These are phyloP conservation scores for Gallinago nigripennis DNA, from an alignment of 2,797 vertebrate genomes.

Conservation along the genomic window DNA sequence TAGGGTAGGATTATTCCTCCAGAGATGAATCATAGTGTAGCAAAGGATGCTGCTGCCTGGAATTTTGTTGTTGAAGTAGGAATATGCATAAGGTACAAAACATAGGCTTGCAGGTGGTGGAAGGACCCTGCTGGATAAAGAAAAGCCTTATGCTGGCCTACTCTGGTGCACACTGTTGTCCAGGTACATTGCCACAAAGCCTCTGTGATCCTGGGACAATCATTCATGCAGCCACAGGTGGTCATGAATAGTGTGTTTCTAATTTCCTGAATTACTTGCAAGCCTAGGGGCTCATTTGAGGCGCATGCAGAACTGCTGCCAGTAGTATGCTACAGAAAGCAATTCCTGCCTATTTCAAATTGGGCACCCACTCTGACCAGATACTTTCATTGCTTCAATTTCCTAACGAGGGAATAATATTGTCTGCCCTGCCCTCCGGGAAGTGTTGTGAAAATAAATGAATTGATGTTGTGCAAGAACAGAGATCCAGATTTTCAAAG, in stretches of 20 bases:
- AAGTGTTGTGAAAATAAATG: constrained; percentile 53
- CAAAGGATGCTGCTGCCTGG: not conserved
- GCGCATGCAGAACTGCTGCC: not conserved
- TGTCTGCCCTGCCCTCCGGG: constrained; percentile 27
- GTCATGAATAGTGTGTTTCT: not conserved
- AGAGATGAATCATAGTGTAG: not conserved
- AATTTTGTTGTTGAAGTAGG: not conserved
- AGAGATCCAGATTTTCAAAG: constrained; percentile 36
- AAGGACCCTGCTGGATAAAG: not conserved
- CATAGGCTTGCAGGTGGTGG: not conserved
- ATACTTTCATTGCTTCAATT: constrained; percentile 23
- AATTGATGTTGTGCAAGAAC: constrained; percentile 40
- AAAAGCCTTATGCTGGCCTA: not conserved
- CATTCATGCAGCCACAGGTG: not conserved
- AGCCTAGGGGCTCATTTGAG: not conserved
- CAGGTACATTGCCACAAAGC: not conserved
- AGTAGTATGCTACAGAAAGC: not conserved
- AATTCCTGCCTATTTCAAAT: not conserved
- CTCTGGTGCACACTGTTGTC: not conserved
- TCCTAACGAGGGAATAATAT: constrained; percentile 7
- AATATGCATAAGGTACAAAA: not conserved
- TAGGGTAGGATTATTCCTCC: not conserved
- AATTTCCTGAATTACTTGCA: constrained; percentile 1
- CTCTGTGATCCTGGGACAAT: not conserved
- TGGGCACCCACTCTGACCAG: not conserved